Base-by-base conservation (phyloP, 2,797 vertebrate species). In the Galaxias olidus region DNA sequence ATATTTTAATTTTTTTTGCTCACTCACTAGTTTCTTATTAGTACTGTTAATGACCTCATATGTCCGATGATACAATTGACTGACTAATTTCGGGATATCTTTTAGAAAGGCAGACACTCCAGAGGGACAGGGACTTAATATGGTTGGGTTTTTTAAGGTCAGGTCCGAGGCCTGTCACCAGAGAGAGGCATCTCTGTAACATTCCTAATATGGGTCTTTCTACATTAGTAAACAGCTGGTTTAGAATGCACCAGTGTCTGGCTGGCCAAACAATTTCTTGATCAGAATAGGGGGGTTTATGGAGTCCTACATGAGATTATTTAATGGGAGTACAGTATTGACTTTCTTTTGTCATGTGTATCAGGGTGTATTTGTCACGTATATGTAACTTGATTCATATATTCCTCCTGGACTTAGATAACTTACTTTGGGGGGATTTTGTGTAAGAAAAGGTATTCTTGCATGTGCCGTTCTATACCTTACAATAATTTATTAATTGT, bases 141-240 rank as follows among this genome's bases (percentile, higher is more conserved):
- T 56, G 61, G 46, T 53, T 41, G 14, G 30, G 17, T 43, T 66
- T n/a, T 54, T 11, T n/a, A 51, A 72, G 44, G 50, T 8, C 43
- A 19, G n/a, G 54, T 52, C 10, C 40, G 58, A 58, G 46, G 61
- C 15, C 9, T 40, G 42, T 13, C 18, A 42, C 56, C 44, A 48
- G 7, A 10, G 45, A 13, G 11, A 42, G 4, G 20, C 58, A 61
- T 44, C 44, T 69, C 53, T 72, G 40, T 14, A 67, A 86, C 86
- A 84, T 91, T 88, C 85, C 86, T 63, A 18, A 48, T 42, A 66
- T 62, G 9, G 2, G 44, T 50, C 59, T 41, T 30, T 30, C 6
- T 30, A 30, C 30, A 61, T 14, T 19, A 4, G 51, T 68, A 44
- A n/a, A 51, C 14, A 20, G 51, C 41, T 59, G 48, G 17, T 63